These are phyloP conservation scores for Heliopora coerulea DNA, from an alignment of 92 coral and sea anemone species.

Conservation along the genomic window DNA sequence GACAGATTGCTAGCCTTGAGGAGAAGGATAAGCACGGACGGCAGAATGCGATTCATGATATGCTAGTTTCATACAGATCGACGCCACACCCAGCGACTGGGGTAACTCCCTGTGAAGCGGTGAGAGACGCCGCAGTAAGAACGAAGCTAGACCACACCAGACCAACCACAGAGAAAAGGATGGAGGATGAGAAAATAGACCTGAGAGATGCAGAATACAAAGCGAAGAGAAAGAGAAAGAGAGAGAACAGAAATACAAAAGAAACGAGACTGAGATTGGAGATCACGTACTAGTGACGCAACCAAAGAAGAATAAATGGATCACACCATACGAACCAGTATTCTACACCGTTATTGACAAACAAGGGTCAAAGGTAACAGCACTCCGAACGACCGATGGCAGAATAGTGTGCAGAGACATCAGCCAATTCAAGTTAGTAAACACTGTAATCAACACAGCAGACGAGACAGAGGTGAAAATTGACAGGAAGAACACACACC, in stretches of 20 bases:
- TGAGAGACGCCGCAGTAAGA: slow-evolving; percentile 48
- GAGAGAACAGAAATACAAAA: slow-evolving; percentile 55
- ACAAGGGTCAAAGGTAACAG: no score
- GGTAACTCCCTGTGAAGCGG: slow-evolving; percentile 52
- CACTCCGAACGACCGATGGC: no score
- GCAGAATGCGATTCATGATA: slow-evolving; percentile 53
- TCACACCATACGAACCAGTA: slow-evolving; percentile 27
- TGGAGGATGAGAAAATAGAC: slow-evolving; percentile 49
- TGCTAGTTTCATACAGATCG: slow-evolving; percentile 60
- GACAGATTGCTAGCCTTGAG: no score
- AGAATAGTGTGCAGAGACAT: no score
- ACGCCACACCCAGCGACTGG: slow-evolving; percentile 70
- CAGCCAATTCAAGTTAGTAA: no score
- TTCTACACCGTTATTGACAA: no score
- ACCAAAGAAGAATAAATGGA: slow-evolving; percentile 33
- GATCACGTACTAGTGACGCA: slow-evolving; percentile 63
- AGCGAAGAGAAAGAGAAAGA: slow-evolving; percentile 49
- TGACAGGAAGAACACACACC: no score
- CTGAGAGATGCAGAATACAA: slow-evolving; percentile 58
- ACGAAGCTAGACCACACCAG: slow-evolving; percentile 54
- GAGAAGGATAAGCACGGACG: no score
- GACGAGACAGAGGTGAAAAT: no score
- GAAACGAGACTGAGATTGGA: slow-evolving; percentile 51
- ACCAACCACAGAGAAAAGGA: slow-evolving; percentile 31
- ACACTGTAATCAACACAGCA: no score